A percentile compares a stretch with the other conserved stretches of the same genome.
phyloP scores from a whole-genome alignment of 2,113 vertebrate genomes.

The Lichenostomus cassidix region DNA sequence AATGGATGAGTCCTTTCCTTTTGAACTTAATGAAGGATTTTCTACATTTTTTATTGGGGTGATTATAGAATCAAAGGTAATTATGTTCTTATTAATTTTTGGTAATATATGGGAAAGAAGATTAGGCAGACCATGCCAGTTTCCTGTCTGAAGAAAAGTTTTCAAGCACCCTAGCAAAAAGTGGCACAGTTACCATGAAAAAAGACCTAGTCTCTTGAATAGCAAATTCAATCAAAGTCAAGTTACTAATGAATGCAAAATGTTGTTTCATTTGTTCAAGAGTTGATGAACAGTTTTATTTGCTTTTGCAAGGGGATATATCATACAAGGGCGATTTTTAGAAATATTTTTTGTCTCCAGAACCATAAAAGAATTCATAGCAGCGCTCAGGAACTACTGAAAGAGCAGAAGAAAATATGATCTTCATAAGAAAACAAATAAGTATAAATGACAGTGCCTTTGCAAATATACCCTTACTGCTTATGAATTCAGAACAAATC shows the following conservation, averaged over 20 bases:
- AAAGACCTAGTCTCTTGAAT: not conserved
- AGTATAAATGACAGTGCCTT: not conserved
- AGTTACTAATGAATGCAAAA: not conserved
- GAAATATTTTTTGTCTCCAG: not conserved
- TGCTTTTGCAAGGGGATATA: not conserved
- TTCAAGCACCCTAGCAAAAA: not conserved
- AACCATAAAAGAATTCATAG: not conserved
- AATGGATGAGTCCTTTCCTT: not conserved
- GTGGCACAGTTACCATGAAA: not conserved
- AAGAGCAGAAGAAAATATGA: not conserved
- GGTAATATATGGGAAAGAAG: not conserved
- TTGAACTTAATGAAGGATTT: not conserved
- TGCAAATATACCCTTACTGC: not conserved
- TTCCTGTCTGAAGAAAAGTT: not conserved
- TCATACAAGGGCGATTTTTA: not conserved
- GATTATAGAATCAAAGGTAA: not conserved
- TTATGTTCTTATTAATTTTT: not conserved
- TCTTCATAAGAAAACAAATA: not conserved
- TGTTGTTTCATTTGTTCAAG: not conserved
- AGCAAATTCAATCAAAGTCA: not conserved
- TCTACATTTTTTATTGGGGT: not conserved
- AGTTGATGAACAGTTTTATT: not conserved
- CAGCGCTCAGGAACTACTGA: not conserved
- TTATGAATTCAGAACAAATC: slow-evolving; percentile 26
- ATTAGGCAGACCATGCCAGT: not conserved